Percentiles rank a stretch among this genome's conserved stretches.
phyloP scores from a whole-genome alignment of 2,888 invertebrate species.

The Leptothorax acervorum region DNA sequence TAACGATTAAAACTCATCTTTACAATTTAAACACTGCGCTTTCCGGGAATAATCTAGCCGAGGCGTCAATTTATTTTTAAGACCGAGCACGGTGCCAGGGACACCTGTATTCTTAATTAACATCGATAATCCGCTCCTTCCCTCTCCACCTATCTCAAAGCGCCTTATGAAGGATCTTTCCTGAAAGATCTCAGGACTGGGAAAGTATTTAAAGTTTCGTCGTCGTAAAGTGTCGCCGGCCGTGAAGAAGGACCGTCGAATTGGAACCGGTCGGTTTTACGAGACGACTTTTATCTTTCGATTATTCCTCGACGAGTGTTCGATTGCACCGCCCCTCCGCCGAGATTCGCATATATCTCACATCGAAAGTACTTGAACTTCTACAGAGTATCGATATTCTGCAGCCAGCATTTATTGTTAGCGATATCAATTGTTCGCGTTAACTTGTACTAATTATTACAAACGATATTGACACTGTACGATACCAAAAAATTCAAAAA shows the following conservation, averaged over 20 bases:
- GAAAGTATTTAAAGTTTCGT: slow-evolving; percentile 49
- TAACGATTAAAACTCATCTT: slow-evolving; percentile 40
- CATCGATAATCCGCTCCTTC: slow-evolving; percentile 42
- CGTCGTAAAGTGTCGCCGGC: slow-evolving; percentile 32
- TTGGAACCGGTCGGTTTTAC: slow-evolving; percentile 41
- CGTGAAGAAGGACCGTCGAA: slow-evolving; percentile 15
- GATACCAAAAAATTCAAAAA: not conserved
- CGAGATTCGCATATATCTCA: not conserved
- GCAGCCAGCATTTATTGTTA: not conserved
- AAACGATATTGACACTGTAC: not conserved
- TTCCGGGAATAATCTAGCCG: slow-evolving; percentile 28
- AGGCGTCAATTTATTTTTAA: slow-evolving; percentile 41
- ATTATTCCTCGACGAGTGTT: slow-evolving; percentile 31
- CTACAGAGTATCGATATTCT: not conserved
- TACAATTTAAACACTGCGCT: slow-evolving; percentile 26
- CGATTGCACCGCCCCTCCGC: not conserved
- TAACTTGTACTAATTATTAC: not conserved
- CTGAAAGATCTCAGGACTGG: slow-evolving; percentile 23
- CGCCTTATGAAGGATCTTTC: slow-evolving; percentile 47
- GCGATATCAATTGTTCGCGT: not conserved
- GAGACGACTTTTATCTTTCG: slow-evolving; percentile 46
- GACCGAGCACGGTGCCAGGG: slow-evolving; percentile 31
- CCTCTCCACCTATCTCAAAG: not conserved
- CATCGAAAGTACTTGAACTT: not conserved
- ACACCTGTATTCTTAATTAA: slow-evolving; percentile 55